phyloP scores from a whole-genome alignment of 2,113 vertebrate species.

The Oryzias melastigma region DNA sequence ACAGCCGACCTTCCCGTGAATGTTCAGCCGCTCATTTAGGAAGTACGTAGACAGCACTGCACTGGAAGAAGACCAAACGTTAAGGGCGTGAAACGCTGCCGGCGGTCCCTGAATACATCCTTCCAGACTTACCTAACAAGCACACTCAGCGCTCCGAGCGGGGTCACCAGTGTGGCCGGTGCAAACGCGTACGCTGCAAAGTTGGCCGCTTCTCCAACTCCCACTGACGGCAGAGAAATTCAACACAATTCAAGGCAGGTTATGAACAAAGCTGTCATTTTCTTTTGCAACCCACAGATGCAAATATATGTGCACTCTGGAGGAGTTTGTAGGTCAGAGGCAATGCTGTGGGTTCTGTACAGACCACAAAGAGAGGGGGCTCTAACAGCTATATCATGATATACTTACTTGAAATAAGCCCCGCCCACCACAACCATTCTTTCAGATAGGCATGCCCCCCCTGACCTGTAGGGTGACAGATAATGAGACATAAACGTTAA shows the following conservation, averaged over 20 bases:
- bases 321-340: constrained; percentile 24
- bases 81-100: too few relatives aligned
- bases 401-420: constrained; percentile 86
- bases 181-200: constrained; percentile 87
- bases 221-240: constrained; percentile 73
- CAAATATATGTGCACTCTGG: constrained; percentile 40
- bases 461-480: constrained; percentile 72
- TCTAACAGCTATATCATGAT: background rate
- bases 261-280: constrained; percentile 4
- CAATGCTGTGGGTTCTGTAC: constrained; percentile 33
- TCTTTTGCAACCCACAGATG: constrained; percentile 15
- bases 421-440: constrained; percentile 88
- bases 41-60: constrained; percentile 84
- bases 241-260: background rate
- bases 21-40: constrained; percentile 82
- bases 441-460: constrained; percentile 84
- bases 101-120: too few relatives aligned
- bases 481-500: background rate
- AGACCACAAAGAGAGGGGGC: constrained; percentile 11
- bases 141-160: constrained; percentile 83
- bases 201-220: constrained; percentile 83
- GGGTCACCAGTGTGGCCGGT: constrained; percentile 85
- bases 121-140: constrained; percentile 78
- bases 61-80: constrained; percentile 51
- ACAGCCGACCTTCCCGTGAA: constrained; percentile 83